Conservation (phyloP, 1,140 invertebrate genomes). For the Drosophila bipectinata region DNA sequence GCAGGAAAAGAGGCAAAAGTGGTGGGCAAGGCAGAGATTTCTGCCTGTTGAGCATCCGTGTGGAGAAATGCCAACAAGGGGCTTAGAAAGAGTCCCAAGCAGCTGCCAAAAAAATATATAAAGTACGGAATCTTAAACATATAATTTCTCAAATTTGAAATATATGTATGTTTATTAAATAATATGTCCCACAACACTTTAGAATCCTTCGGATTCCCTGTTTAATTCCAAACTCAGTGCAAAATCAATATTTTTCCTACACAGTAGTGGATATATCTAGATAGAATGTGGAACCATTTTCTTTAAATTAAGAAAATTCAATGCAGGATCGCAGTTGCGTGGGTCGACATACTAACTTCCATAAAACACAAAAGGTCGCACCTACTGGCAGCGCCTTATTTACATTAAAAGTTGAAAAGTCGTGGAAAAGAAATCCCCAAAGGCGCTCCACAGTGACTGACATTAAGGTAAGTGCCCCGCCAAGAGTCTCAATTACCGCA, state of each 20-base stretch:
- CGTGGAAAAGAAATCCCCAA: slow-evolving; percentile 31
- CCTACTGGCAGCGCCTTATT: slow-evolving; percentile 28
- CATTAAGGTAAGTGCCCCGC: slow-evolving; percentile 52
- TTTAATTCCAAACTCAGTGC: not conserved
- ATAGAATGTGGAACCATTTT: not conserved
- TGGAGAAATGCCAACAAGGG: slow-evolving; percentile 1
- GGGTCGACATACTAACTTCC: not conserved
- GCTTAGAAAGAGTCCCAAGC: not conserved
- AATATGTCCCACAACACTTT: too few relatives aligned
- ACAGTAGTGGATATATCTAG: too few relatives aligned
- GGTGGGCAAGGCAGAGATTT: not conserved
- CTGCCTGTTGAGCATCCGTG: slow-evolving; percentile 33
- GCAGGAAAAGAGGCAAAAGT: not conserved
- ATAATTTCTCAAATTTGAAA: not conserved
- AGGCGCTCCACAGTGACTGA: slow-evolving; percentile 33
- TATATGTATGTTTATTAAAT: not conserved
- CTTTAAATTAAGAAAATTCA: not conserved
- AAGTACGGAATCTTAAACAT: not conserved
- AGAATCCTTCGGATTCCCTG: too few relatives aligned
- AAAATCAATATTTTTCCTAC: too few relatives aligned
- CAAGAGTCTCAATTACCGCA: slow-evolving; percentile 71
- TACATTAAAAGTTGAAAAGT: slow-evolving; percentile 73
- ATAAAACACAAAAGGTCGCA: slow-evolving; percentile 44
- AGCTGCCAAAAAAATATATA: not conserved
- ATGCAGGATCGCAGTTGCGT: not conserved